Base-by-base conservation (phyloP, 1,140 invertebrate species). In the Muscidifurax raptorellus region DNA sequence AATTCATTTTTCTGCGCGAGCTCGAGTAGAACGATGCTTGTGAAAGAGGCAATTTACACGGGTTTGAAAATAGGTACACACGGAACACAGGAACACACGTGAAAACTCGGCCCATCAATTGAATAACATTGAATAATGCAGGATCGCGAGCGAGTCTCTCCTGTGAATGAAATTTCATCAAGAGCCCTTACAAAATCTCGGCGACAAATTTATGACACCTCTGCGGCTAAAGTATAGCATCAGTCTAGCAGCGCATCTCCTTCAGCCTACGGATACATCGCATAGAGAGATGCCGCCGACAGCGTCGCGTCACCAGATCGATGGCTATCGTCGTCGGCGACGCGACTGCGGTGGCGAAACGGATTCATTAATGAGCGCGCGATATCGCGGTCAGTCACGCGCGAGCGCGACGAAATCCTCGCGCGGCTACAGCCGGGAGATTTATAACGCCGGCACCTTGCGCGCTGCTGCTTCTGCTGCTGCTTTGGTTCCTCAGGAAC, bases 201-300 rank as follows among this genome's bases (percentile, higher is more conserved):
- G 28, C 77, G 80, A 81, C 80, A 81, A 81, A 81, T 81, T 81
- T 81, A 81, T 81, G 80, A 81, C 80, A 59, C 40, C 67, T 52
- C 67, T n/a, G 6, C 27, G 27, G 22, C n/a, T 59, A 71, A 9
- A 40, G 30, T 32, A 32, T 36, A 40, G 75, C 27, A n/a, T n/a
- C n/a, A n/a, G n/a, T n/a, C 7, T 1, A n/a, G 18, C 5, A 18
- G 52, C 22, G 18, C 52, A 59, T 59, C 52, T 59, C 52, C 5
- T 59, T 22, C 40, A 59, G 32, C 40, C 66, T 67, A 74, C 40
- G 69, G 44, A 59, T 28, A 64, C 18, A 79, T 79, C 47, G 47
- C 36, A n/a, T n/a, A 81, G 18, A 59, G 40, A 44, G 27, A 15
- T 32, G 32, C 5, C 64, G 77, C 28, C 30, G 15, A 64, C 76